phyloP scores from a whole-genome alignment of 2,113 vertebrate species.

The Notarius lentiginosus region DNA sequence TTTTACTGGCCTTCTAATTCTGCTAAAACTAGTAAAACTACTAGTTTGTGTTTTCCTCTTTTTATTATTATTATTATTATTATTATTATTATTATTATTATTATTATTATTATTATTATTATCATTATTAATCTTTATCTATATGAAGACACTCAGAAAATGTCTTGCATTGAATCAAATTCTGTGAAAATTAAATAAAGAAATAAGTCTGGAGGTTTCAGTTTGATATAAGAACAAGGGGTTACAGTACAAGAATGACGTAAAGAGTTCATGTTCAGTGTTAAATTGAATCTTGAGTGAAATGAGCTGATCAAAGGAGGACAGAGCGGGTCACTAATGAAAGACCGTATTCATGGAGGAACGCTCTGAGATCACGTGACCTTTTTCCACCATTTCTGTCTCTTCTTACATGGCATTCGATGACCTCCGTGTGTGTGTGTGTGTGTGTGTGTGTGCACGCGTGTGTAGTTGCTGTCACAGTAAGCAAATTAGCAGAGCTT shows the following conservation, averaged over 20 bases:
- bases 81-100: no score
- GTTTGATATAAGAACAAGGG: neutral
- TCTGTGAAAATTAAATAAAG: neutral
- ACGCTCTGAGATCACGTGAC: neutral
- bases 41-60: neutral
- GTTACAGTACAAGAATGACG: neutral
- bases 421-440: neutral
- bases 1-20: neutral
- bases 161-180: neutral
- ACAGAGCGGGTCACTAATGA: slow-evolving; percentile 4
- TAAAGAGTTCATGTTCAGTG: slow-evolving; percentile 10
- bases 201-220: neutral
- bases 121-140: no score
- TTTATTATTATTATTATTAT: no score
- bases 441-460: neutral
- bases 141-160: neutral
- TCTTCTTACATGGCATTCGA: neutral
- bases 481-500: slow-evolving; percentile 16
- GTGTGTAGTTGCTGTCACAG: neutral
- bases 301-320: slow-evolving; percentile 14
- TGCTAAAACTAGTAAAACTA: no score
- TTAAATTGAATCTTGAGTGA: slow-evolving; percentile 37
- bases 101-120: no score
- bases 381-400: slow-evolving; percentile 20
- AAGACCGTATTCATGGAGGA: neutral